Conservation (phyloP, 2,113 vertebrate genomes). For the Lophotis ruficrista region DNA sequence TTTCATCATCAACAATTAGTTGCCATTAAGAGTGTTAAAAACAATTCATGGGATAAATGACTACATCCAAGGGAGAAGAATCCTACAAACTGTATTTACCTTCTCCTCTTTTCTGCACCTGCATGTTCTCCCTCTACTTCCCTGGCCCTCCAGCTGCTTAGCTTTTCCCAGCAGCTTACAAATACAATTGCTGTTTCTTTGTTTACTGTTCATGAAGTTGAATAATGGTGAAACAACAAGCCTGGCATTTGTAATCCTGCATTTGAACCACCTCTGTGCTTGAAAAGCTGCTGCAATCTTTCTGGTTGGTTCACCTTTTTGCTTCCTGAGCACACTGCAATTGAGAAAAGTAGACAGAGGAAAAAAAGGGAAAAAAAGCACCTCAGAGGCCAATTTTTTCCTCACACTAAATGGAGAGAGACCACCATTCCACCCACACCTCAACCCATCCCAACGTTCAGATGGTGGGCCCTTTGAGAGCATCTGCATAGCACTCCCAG, state of each 20-base stretch:
- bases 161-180: not conserved
- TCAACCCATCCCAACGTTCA: not conserved
- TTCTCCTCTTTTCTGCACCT: not conserved
- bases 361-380: not conserved
- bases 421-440: fast-evolving
- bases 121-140: not conserved
- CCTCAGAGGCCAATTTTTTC: not conserved
- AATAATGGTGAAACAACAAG: slow-evolving; percentile 6
- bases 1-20: not conserved
- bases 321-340: not conserved
- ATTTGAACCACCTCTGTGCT: not conserved
- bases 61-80: not conserved
- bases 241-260: not conserved
- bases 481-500: fast-evolving
- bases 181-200: not conserved
- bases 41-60: not conserved
- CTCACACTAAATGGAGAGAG: not conserved
- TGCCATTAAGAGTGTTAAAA: not conserved
- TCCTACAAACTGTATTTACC: not conserved
- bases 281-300: not conserved
- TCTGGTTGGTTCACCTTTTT: not conserved
- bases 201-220: not conserved
- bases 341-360: not conserved
- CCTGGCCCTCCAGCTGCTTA: not conserved
- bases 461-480: not conserved